Evolutionary conservation across 1,140 invertebrate species (phyloP).

Genomic region (Drosophila pachea): DNA sequence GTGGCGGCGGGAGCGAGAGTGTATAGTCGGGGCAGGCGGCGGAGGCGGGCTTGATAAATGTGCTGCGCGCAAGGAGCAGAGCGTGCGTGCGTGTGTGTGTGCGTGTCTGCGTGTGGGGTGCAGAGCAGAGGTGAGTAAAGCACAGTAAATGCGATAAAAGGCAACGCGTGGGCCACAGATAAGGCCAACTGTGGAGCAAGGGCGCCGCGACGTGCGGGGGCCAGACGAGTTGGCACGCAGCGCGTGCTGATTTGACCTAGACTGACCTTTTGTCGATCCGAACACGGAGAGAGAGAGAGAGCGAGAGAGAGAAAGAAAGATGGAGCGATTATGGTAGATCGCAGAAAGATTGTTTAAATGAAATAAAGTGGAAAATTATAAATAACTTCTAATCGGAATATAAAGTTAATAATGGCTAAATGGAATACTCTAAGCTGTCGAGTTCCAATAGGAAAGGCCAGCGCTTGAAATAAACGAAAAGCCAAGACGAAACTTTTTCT

Average conservation of each 20-base stretch:
- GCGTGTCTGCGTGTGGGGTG: no score
- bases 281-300: background rate
- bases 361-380: no score
- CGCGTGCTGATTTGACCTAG: constrained; percentile 43
- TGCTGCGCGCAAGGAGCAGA: constrained; percentile 2
- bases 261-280: constrained; percentile 47
- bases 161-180: constrained; percentile 24
- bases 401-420: no score
- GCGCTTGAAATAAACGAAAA: no score
- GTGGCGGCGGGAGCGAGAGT: background rate
- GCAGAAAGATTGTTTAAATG: background rate
- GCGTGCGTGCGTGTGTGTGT: background rate
- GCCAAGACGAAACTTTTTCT: background rate
- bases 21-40: background rate
- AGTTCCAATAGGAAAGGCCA: no score
- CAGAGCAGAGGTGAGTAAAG: constrained; percentile 32
- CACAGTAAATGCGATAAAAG: constrained; percentile 44
- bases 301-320: background rate
- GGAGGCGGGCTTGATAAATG: constrained; percentile 43
- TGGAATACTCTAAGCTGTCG: no score
- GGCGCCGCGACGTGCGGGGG: background rate
- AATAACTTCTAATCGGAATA: no score
- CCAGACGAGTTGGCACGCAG: background rate
- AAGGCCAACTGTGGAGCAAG: constrained; percentile 5
- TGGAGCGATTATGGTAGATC: constrained; percentile 23